A percentile compares a stretch with the other conserved stretches of the same genome.
Conservation (phyloP, 2,797 vertebrate species). For the Coregonus sp. region DNA sequence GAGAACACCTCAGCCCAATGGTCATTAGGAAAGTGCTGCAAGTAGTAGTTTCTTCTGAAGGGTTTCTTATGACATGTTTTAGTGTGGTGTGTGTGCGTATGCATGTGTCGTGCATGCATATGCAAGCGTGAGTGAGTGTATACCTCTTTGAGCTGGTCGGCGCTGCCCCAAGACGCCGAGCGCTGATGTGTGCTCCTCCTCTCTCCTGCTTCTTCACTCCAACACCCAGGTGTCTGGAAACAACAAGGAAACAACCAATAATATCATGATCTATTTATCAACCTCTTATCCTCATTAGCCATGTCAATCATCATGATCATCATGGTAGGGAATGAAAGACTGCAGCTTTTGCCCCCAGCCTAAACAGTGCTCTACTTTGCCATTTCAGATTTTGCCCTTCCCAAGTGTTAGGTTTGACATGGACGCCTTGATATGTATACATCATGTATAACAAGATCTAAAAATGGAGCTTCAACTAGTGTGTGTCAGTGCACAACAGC, state of each 20-base stretch:
- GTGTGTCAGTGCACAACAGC: neutral
- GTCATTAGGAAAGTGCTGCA: neutral
- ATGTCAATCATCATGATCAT: neutral
- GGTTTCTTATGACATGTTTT: neutral
- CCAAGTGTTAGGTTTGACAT: neutral
- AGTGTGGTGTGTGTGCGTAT: neutral
- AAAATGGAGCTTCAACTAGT: neutral
- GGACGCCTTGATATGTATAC: neutral
- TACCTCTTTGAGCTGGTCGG: constrained; percentile 91
- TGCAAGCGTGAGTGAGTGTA: constrained; percentile 1
- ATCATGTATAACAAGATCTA: neutral
- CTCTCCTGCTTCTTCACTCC: constrained; percentile 81
- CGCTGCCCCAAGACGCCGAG: constrained; percentile 89
- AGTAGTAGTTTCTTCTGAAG: neutral
- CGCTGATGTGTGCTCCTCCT: constrained; percentile 84
- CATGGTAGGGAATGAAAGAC: neutral
- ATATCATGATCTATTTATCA: neutral
- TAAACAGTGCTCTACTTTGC: neutral
- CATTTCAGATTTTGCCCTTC: no score
- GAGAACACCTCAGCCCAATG: neutral
- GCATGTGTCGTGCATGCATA: neutral
- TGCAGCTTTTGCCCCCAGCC: no score
- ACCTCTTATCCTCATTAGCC: neutral
- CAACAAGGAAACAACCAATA: constrained; percentile 18
- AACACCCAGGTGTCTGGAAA: constrained; percentile 88